Base-by-base conservation (phyloP, 64 coral and sea anemone genomes). In the Catalaphyllia jardinei region DNA sequence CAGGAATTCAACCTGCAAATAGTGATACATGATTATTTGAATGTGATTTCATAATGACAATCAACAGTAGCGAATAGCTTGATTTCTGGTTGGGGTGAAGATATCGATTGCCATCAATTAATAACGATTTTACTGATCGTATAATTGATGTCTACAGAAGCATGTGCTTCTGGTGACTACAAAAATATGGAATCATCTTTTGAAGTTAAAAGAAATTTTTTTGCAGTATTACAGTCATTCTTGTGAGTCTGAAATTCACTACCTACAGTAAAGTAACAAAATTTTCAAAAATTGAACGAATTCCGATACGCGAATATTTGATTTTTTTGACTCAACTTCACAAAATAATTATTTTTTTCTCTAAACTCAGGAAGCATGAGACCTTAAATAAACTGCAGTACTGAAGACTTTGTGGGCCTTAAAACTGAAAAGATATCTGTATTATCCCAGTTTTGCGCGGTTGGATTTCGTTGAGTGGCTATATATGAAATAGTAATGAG, bases 401-500 rank as follows among this genome's bases (percentile, higher is more conserved):
- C 0, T 50, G 65, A 8, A 42, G 4, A 64, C 1, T 13, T 10
- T 64, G 19, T 19, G 27, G 22, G 1, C 35, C 64, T 63, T 81
- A 9, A 16, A 81, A 85, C 51, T 51, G 13, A 25, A 27, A 18
- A 71, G 62, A 13, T 69, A 50, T 52, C 50, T 61, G 25, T 42
- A 35, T 85, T 20, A 25, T 0, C 15, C n/a, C 22, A 25, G 14
- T 38, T 25, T 71, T 85, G 22, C 12, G 17, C 38, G 31, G 62
- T 52, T 10, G 16, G 20, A 65, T 52, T 85, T 69, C n/a, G 65
- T n/a, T 29, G 18, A 69, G 10, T n/a, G 25, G 65, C 25, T 17
- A 85, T n/a, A n/a, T n/a, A n/a, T 85, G 13, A 85, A 85, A 85
- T 85, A 85, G 63, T 85, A 85, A 85, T 85, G 62, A 84, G 55